These are phyloP conservation scores for Siderastrea siderea DNA, from an alignment of 92 coral and sea anemone genomes.

Conservation along the genomic window DNA sequence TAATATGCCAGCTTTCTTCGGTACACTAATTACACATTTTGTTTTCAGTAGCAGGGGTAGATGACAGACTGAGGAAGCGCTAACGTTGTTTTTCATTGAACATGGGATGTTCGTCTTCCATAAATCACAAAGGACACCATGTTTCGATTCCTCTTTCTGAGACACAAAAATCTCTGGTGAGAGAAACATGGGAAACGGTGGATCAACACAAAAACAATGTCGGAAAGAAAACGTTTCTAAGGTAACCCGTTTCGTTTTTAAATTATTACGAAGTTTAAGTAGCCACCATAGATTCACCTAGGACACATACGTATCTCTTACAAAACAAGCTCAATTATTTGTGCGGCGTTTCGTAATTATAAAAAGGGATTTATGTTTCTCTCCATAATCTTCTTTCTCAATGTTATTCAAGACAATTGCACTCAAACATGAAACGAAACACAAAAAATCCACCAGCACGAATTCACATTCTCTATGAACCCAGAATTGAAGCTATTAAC, in stretches of 20 bases:
- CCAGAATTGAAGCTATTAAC: too few relatives aligned
- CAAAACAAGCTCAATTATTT: too few relatives aligned
- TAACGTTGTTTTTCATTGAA: background rate
- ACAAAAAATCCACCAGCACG: too few relatives aligned
- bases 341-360: too few relatives aligned
- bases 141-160: constrained; percentile 65
- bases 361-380: too few relatives aligned
- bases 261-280: background rate
- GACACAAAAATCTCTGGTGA: constrained; percentile 84
- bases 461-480: too few relatives aligned
- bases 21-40: background rate
- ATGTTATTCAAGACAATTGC: too few relatives aligned
- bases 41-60: background rate
- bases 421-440: too few relatives aligned
- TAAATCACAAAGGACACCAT: constrained; percentile 1
- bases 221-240: constrained; percentile 83
- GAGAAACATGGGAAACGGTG: constrained; percentile 91
- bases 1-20: constrained; percentile 1
- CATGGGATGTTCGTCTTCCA: constrained; percentile 49
- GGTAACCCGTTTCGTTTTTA: constrained; percentile 49
- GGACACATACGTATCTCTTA: background rate
- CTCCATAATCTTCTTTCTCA: too few relatives aligned
- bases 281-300: background rate
- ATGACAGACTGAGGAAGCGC: background rate
- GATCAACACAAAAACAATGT: constrained; percentile 74